These are phyloP conservation scores for Nomada fabriciana DNA, from an alignment of 2,888 invertebrate genomes.

Conservation along the genomic window DNA sequence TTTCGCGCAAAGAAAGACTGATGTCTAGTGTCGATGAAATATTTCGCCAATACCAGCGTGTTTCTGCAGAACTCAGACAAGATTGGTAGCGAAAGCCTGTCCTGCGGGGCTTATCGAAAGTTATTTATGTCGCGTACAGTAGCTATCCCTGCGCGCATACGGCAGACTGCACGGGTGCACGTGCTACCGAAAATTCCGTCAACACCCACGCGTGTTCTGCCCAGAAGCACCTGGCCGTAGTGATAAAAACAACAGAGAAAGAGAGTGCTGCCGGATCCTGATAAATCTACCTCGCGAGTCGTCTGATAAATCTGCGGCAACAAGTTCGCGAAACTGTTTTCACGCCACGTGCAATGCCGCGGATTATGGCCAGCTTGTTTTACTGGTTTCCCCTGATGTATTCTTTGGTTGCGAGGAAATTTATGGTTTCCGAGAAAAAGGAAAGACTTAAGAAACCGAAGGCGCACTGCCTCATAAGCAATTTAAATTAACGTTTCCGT, in stretches of 20 bases:
- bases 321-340: slow-evolving; percentile 34
- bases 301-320: slow-evolving; percentile 51
- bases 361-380: background rate
- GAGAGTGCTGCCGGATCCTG: slow-evolving; percentile 63
- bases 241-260: slow-evolving; percentile 45
- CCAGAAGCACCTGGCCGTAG: slow-evolving; percentile 48
- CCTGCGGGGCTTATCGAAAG: slow-evolving; percentile 74
- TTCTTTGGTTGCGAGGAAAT: background rate
- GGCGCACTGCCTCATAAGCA: too few relatives aligned
- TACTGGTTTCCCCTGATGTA: background rate
- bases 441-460: too few relatives aligned
- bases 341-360: background rate
- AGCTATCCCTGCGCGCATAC: slow-evolving; percentile 60
- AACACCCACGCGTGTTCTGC: slow-evolving; percentile 51
- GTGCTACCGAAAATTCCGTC: slow-evolving; percentile 65
- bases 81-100: slow-evolving; percentile 70
- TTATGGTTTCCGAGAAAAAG: background rate
- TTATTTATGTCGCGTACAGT: slow-evolving; percentile 75
- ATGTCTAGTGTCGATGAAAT: slow-evolving; percentile 17
- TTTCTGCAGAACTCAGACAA: slow-evolving; percentile 64
- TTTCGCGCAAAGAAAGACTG: background rate
- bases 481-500: too few relatives aligned
- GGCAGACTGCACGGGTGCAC: slow-evolving; percentile 52
- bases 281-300: slow-evolving; percentile 53
- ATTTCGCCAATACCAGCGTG: slow-evolving; percentile 58